These are phyloP conservation scores for Oreohelix idahoensis DNA, from an alignment of 1,140 invertebrate species.

Conservation along the genomic window DNA sequence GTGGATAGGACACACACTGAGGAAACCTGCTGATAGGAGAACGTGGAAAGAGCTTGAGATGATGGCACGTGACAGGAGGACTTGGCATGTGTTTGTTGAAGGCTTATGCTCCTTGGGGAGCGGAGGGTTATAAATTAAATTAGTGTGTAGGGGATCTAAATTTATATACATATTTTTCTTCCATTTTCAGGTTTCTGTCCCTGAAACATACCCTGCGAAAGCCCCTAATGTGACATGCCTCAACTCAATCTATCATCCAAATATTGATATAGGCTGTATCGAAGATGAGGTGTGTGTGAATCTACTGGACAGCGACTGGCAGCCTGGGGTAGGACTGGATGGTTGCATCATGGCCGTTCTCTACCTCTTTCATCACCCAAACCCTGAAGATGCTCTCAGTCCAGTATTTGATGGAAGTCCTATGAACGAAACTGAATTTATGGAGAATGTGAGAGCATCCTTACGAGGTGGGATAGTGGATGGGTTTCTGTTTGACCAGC, in stretches of 20 bases:
- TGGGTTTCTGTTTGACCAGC: slow-evolving; percentile 22
- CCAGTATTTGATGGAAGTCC: neutral
- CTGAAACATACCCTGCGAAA: neutral
- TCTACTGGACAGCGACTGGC: slow-evolving; percentile 28
- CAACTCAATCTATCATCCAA: slow-evolving; percentile 35
- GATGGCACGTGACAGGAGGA: no score
- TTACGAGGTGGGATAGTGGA: slow-evolving; percentile 20
- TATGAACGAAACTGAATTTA: slow-evolving; percentile 2
- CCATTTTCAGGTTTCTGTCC: slow-evolving; percentile 2
- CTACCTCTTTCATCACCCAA: slow-evolving; percentile 34
- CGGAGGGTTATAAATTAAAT: no score
- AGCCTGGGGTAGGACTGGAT: slow-evolving; percentile 29
- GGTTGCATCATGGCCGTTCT: slow-evolving; percentile 27
- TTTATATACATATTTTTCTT: no score
- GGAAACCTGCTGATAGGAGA: no score
- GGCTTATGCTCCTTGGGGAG: no score
- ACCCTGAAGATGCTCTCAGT: slow-evolving; percentile 27
- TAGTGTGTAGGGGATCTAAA: no score
- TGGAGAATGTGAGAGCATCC: slow-evolving; percentile 21
- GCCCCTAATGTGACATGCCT: slow-evolving; percentile 1
- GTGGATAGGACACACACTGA: no score
- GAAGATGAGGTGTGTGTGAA: slow-evolving; percentile 14
- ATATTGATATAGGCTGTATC: neutral
- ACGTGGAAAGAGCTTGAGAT: no score
- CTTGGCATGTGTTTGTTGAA: no score